Evolutionary conservation across 2,113 vertebrate species (phyloP).

Genomic region (Nothocercus nigrocapillus): DNA sequence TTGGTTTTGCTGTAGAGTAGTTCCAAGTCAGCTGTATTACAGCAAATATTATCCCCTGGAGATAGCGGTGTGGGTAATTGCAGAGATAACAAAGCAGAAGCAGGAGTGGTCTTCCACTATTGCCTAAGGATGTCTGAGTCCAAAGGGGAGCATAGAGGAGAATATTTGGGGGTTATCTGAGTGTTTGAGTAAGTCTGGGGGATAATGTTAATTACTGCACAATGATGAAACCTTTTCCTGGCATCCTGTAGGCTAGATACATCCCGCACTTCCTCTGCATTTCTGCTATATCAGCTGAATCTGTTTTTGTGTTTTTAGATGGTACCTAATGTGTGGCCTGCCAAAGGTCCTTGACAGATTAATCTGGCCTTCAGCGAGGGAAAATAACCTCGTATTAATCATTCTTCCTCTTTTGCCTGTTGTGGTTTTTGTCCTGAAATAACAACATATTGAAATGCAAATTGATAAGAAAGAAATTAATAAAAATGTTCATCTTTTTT

Average conservation of each 20-base stretch:
- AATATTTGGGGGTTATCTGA: neutral
- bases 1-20: neutral
- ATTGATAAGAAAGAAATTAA: neutral
- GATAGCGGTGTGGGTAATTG: neutral
- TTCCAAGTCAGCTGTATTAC: neutral
- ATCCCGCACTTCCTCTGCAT: neutral
- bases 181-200: neutral
- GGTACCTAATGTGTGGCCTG: neutral
- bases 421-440: neutral
- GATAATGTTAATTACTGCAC: neutral
- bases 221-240: neutral
- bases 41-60: neutral
- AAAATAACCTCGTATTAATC: neutral
- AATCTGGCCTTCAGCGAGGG: neutral
- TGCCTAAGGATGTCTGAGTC: neutral
- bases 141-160: neutral
- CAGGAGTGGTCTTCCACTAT: fast-evolving
- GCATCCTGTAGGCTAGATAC: neutral
- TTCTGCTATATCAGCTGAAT: neutral
- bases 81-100: neutral
- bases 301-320: neutral
- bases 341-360: conserved; percentile 9
- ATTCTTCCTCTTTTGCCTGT: neutral
- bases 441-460: conserved; percentile 28
- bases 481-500: neutral